Evolutionary conservation across 2,888 invertebrate genomes (phyloP), one percentile per base, ranked within the genome.

Genomic region (Amphipyra tragopoginis): DNA sequence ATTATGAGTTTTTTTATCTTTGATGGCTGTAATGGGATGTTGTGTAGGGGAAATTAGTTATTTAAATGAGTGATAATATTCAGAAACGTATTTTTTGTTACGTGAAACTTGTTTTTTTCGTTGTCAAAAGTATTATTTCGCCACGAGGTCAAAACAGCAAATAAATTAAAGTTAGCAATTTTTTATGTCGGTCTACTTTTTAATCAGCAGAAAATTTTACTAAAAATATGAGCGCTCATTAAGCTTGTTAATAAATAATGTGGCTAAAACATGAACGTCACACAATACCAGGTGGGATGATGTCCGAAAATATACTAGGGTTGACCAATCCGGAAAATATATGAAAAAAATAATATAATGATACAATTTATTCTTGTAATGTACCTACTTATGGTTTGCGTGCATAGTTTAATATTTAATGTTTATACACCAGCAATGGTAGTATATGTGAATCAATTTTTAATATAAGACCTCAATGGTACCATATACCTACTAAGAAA

Each of bases 1-100:
- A 83, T 83, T 75, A 65, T 61, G 59, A 62, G 72, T 62, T 69
- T 60, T n/a, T 64, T 74, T 81, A 80, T 81, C 82, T 77, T 63
- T 69, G 63, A 67, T 50, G 48, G 40, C 55, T 63, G 61, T 69
- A 66, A 66, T 70, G 60, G 54, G 59, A 56, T 67, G 63, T 73
- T 64, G 57, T 67, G 40, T 54, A 47, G 71, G 56, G 72, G 66
- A 72, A 69, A 69, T 69, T 65, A 48, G 36, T 48, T 72, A 65
- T 69, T 65, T 54, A 69, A 72, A 71, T 71, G 38, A 66, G 50
- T 50, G 52, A 53, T 57, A 40, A 51, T 39, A 29, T 29, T 29
- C 29, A 33, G 9, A 40, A 14, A 40, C 3, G 36, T 36, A 36
- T 36, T 4, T 29, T 21, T 21, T 21, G 21, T 21, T 21, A 21